Conservation (phyloP, 2,797 vertebrate genomes). For the Myotis planiceps region DNA sequence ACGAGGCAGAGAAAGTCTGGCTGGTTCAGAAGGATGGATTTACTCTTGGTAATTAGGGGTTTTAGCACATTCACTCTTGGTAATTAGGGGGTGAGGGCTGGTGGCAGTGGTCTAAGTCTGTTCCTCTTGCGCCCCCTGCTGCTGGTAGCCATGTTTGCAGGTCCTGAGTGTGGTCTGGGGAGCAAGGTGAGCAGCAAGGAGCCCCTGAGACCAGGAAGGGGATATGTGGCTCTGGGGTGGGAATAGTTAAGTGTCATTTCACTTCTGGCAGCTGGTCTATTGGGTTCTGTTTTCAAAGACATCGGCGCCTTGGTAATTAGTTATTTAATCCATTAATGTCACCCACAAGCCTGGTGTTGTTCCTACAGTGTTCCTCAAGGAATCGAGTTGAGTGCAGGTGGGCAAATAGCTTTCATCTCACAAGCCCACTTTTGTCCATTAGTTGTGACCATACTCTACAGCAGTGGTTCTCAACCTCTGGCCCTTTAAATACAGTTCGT, state of each 20-base stretch:
- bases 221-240: not conserved
- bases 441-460: not conserved
- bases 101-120: not conserved
- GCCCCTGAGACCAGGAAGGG: not conserved
- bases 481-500: too few species aligned
- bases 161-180: not conserved
- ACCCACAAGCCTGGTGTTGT: not conserved
- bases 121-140: accelerated
- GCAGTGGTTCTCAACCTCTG: too few species aligned
- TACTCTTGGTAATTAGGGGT: constrained; percentile 88
- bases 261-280: not conserved
- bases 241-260: not conserved
- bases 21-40: constrained; percentile 92
- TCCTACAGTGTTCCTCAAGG: not conserved
- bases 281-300: not conserved
- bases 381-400: not conserved
- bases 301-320: not conserved
- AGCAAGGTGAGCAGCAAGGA: not conserved
- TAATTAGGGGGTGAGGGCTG: constrained; percentile 79
- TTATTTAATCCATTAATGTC: not conserved
- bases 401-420: not conserved
- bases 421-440: accelerated
- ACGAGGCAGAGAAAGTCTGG: constrained; percentile 95
- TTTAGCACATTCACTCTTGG: constrained; percentile 82
- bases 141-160: not conserved